These are phyloP conservation scores for Yponomeuta evonymella DNA, from an alignment of 2,888 invertebrate species.

Conservation along the genomic window DNA sequence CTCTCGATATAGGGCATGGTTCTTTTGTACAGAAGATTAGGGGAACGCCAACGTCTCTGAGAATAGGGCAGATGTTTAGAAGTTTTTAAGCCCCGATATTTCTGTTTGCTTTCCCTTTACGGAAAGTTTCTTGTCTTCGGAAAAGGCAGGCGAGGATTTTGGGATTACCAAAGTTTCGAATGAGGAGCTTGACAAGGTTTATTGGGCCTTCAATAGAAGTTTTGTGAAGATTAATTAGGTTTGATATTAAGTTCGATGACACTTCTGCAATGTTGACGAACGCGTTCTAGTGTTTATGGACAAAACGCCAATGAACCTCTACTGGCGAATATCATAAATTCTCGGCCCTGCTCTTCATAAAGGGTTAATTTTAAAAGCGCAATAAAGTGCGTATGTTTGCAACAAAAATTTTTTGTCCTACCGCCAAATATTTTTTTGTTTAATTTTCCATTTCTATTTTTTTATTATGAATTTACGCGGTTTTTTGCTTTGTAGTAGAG, in stretches of 20 bases:
- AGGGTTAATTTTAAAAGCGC: background rate
- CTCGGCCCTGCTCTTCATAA: background rate
- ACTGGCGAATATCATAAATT: background rate
- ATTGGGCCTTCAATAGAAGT: background rate
- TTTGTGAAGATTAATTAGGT: too few relatives aligned
- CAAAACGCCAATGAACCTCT: background rate
- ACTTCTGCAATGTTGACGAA: too few relatives aligned
- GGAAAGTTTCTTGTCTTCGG: slow-evolving; percentile 4
- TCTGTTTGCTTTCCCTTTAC: slow-evolving; percentile 25
- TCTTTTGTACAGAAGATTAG: slow-evolving; percentile 68
- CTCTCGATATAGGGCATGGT: slow-evolving; percentile 46
- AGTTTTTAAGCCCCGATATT: slow-evolving; percentile 32
- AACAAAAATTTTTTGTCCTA: too few relatives aligned
- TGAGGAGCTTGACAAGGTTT: background rate
- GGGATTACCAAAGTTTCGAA: background rate
- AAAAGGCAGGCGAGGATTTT: background rate
- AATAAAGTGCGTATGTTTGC: too few relatives aligned
- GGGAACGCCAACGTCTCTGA: slow-evolving; percentile 70
- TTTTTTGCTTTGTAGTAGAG: too few relatives aligned
- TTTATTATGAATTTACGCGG: too few relatives aligned
- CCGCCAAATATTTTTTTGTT: too few relatives aligned
- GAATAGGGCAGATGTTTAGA: slow-evolving; percentile 69
- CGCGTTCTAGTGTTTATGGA: background rate
- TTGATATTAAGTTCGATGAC: too few relatives aligned
- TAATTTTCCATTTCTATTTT: too few relatives aligned